Conservation (phyloP, 1,140 invertebrate genomes). For the Homalodisca vitripennis region DNA sequence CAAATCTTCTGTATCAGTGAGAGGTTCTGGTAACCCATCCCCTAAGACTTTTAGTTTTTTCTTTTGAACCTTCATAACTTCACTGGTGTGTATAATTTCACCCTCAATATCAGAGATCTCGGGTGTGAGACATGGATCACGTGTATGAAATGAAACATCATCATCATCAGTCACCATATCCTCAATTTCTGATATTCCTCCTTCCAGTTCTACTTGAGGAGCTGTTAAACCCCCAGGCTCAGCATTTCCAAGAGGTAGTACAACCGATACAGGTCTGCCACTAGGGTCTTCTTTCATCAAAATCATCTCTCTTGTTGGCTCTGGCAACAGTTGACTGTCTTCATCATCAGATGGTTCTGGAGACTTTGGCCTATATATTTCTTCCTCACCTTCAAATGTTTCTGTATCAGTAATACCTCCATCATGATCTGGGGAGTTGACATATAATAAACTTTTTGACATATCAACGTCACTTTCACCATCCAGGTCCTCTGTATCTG, state of each 20-base stretch:
- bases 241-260: conserved; percentile 50
- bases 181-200: conserved; percentile 49
- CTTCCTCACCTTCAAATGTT: conserved; percentile 32
- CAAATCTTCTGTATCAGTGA: conserved; percentile 56
- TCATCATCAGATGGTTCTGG: conserved; percentile 40
- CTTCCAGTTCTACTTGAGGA: conserved; percentile 43
- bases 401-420: conserved; percentile 33
- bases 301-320: conserved; percentile 50
- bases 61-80: conserved; percentile 37
- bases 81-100: conserved; percentile 42
- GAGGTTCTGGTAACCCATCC: conserved; percentile 34
- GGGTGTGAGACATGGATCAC: conserved; percentile 38
- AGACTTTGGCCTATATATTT: conserved; percentile 28
- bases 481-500: conserved; percentile 31
- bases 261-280: conserved; percentile 49
- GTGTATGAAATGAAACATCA: conserved; percentile 39
- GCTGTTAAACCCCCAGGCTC: conserved; percentile 46
- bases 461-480: conserved; percentile 25
- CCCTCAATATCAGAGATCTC: conserved; percentile 43
- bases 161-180: conserved; percentile 51
- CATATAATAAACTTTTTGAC: conserved; percentile 1
- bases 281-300: conserved; percentile 50
- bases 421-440: background rate
- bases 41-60: conserved; percentile 32
- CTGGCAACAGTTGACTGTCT: conserved; percentile 43